Evolutionary conservation across 2,113 vertebrate genomes (phyloP).

Genomic region (Semnornis frantzii): DNA sequence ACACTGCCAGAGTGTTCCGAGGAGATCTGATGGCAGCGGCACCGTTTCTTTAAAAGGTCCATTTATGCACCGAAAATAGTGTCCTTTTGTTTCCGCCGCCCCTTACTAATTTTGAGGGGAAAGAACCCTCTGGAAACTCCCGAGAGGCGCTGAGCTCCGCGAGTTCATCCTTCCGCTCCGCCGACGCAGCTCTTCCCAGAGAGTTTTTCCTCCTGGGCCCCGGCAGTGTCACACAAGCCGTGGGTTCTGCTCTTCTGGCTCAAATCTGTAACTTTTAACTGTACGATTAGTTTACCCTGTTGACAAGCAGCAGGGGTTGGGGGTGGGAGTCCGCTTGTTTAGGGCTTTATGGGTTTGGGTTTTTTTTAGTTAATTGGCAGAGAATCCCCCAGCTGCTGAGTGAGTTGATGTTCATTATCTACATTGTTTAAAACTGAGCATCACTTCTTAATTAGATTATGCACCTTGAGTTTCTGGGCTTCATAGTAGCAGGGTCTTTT

Average conservation of each 20-base stretch:
- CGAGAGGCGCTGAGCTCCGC: background rate
- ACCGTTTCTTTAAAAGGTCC: background rate
- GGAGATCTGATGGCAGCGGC: background rate
- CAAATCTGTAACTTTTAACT: background rate
- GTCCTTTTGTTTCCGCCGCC: fast-evolving
- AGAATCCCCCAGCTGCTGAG: background rate
- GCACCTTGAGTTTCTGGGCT: background rate
- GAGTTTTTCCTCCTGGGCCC: background rate
- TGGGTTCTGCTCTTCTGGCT: background rate
- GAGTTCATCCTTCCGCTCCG: background rate
- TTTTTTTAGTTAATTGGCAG: background rate
- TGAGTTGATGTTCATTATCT: background rate
- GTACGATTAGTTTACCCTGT: background rate
- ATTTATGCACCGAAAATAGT: background rate
- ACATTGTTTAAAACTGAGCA: background rate
- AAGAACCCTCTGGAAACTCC: background rate
- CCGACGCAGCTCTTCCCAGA: background rate
- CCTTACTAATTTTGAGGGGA: fast-evolving
- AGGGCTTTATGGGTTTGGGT: background rate
- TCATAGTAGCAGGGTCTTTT: background rate
- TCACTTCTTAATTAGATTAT: background rate
- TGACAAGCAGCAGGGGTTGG: background rate
- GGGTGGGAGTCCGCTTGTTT: too few species aligned
- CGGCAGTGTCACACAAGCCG: fast-evolving
- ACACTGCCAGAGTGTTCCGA: background rate